These are phyloP conservation scores for Hoplodrina ambigua DNA, from an alignment of 2,888 invertebrate genomes.

Conservation along the genomic window DNA sequence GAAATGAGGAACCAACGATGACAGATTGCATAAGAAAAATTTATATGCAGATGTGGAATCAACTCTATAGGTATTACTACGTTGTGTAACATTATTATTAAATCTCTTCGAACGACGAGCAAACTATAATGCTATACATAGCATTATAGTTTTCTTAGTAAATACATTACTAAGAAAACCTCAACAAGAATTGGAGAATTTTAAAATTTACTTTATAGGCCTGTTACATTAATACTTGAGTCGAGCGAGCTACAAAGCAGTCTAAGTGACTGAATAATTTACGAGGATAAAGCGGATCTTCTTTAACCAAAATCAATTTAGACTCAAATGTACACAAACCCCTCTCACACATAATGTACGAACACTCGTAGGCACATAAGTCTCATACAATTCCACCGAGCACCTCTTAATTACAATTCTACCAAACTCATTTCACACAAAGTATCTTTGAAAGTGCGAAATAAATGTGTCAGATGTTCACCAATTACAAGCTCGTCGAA, in stretches of 20 bases:
- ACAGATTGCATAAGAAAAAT: too few relatives aligned
- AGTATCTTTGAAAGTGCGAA: constrained; percentile 53
- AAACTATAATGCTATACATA: too few relatives aligned
- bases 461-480: constrained; percentile 59
- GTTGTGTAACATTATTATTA: too few relatives aligned
- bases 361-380: constrained; percentile 3
- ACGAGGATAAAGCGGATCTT: background rate
- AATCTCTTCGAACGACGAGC: too few relatives aligned
- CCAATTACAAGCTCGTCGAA: constrained; percentile 62
- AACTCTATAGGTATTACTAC: too few relatives aligned
- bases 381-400: constrained; percentile 4
- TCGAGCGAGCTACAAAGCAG: background rate
- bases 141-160: too few relatives aligned
- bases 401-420: constrained; percentile 47
- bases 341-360: constrained; percentile 9
- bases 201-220: too few relatives aligned
- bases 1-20: too few relatives aligned
- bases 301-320: background rate
- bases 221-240: too few relatives aligned
- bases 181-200: too few relatives aligned
- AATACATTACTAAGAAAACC: too few relatives aligned
- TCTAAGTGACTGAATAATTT: background rate
- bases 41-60: too few relatives aligned
- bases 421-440: constrained; percentile 50
- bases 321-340: background rate